Percentiles rank a stretch among this genome's conserved stretches.
Evolutionary conservation across 2,113 vertebrate genomes (phyloP).

Genomic region (Varanus salvator): DNA sequence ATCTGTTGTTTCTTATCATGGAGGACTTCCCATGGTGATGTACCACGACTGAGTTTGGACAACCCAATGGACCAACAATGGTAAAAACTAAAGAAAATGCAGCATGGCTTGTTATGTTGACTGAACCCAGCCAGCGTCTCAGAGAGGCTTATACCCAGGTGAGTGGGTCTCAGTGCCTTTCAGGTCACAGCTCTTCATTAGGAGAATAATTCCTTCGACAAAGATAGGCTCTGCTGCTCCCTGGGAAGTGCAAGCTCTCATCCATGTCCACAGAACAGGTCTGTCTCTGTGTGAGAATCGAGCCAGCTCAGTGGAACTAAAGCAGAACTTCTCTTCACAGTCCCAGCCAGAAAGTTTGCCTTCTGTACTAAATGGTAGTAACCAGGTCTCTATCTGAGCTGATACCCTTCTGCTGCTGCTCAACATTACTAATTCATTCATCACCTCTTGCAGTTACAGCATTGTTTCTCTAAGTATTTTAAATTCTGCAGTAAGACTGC

Average conservation of each 20-base stretch:
- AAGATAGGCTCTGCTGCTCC: not conserved
- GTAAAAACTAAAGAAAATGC: no score
- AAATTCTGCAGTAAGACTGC: not conserved
- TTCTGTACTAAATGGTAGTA: not conserved
- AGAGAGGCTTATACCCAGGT: not conserved
- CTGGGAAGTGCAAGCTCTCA: not conserved
- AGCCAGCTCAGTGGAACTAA: not conserved
- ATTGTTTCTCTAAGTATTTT: not conserved
- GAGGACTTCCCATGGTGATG: no score
- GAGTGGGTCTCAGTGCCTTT: not conserved
- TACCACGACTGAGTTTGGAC: no score
- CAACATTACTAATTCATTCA: not conserved
- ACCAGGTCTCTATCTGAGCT: not conserved
- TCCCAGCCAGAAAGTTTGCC: not conserved
- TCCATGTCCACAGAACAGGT: not conserved
- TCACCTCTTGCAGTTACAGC: not conserved
- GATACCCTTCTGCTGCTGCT: not conserved
- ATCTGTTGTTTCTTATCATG: no score
- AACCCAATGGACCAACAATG: no score
- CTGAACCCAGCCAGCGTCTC: not conserved
- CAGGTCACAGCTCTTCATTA: not conserved
- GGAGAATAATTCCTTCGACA: not conserved
- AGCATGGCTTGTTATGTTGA: no score
- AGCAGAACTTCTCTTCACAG: not conserved
- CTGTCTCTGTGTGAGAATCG: not conserved